Base-by-base conservation (phyloP, 2,888 invertebrate species). In the Dryadula phaetusa region DNA sequence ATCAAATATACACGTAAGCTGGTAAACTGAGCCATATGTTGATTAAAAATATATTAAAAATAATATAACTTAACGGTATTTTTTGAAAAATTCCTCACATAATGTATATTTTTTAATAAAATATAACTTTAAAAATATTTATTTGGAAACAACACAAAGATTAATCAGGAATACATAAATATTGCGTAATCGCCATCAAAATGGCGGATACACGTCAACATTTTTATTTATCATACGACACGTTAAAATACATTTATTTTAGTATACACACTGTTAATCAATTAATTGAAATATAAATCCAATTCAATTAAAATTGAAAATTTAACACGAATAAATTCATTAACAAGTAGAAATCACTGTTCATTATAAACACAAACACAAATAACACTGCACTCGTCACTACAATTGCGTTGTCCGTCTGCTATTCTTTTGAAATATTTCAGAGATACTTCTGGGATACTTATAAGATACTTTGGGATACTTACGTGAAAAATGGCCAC, bases 401-500 rank as follows among this genome's bases (percentile, higher is more conserved):
- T n/a, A 22, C 3, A 54, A 22, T 14, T 6, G 5, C 54, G 8
- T 32, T 4, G 16, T 53, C 18, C 32, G 16, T 20, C 18, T 18
- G 5, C 14, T 20, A 54, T 54, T 22, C 5, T 40, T 40, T 22
- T 56, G 5, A 40, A n/a, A 56, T 22, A 54, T n/a, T n/a, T 20
- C 3, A 1, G 3, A 54, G 54, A 54, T 54, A 37, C 54, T 54
- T 7, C 22, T 49, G 14, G 1, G 25, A 53, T 53, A 53, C 18
- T 12, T 34, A 34, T 54, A 54, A 53, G 42, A 64, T 46, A 46
- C 46, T 54, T 53, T 40, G 14, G 42, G 22, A 20, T 49, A 69
- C 69, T 69, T 62, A 69, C 69, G 32, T 65, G 69, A 20, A 69
- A 37, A 6, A 62, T n/a, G 16, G 54, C 65, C 56, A 58, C 42